Evolutionary conservation across 2,797 vertebrate genomes (phyloP).

Genomic region (Sardinella longiceps): DNA sequence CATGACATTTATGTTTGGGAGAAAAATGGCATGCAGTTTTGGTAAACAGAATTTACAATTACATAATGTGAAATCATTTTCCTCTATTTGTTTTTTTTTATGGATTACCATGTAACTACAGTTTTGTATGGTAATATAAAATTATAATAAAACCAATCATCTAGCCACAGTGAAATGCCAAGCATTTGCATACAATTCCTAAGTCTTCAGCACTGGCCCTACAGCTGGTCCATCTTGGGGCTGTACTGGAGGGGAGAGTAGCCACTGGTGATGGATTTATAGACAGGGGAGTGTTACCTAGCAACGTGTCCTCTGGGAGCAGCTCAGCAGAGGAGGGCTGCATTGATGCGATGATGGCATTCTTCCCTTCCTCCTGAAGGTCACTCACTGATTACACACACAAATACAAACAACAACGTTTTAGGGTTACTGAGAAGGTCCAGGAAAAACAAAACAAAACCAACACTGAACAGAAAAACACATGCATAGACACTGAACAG

Average conservation of each 20-base stretch:
- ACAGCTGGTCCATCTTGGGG: neutral
- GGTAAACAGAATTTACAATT: no score
- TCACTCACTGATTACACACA: conserved; percentile 84
- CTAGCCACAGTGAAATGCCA: neutral
- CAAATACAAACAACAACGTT: conserved; percentile 8
- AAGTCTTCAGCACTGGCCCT: neutral
- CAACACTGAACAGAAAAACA: neutral
- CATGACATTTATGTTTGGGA: neutral
- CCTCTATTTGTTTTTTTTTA: neutral
- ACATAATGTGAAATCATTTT: no score
- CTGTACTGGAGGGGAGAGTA: neutral
- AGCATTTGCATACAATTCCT: neutral
- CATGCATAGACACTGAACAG: neutral
- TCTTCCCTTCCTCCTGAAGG: conserved; percentile 94
- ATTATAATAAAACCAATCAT: neutral
- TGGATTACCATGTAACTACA: neutral
- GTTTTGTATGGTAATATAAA: neutral
- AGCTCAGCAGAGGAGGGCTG: conserved; percentile 78
- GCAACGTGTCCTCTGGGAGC: conserved; percentile 87
- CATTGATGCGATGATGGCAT: conserved; percentile 91
- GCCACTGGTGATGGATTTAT: neutral
- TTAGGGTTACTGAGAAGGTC: no score
- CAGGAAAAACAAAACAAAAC: neutral
- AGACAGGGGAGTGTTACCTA: conserved; percentile 75
- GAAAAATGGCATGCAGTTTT: neutral